A percentile compares a stretch with the other conserved stretches of the same genome.
Conservation (phyloP, 2,888 invertebrate species). For the Venustoraphidia nigricollis region DNA sequence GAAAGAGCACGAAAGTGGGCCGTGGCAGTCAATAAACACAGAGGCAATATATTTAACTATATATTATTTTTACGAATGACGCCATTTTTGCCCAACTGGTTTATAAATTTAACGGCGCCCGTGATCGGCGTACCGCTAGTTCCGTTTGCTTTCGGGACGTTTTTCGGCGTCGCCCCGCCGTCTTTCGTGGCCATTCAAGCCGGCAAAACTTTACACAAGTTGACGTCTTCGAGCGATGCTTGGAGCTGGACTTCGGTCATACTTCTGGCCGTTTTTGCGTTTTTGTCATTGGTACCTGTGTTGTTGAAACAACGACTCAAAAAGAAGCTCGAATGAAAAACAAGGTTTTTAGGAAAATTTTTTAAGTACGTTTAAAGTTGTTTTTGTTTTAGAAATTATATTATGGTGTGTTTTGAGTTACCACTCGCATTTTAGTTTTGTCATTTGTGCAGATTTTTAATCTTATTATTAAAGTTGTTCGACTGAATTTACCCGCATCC, state of each 20-base stretch:
- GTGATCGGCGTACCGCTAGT: conserved; percentile 87
- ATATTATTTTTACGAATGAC: conserved; percentile 94
- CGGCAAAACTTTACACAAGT: conserved; percentile 85
- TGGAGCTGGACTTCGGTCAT: conserved; percentile 79
- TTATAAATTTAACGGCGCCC: conserved; percentile 92
- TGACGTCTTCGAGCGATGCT: conserved; percentile 77
- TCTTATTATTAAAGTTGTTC: no score
- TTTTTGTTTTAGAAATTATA: no score
- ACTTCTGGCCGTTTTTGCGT: conserved; percentile 61
- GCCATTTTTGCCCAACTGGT: conserved; percentile 98
- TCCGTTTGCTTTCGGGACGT: conserved; percentile 91
- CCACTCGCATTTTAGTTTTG: no score
- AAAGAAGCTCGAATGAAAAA: conserved; percentile 54
- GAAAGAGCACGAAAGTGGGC: conserved; percentile 78
- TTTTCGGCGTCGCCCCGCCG: conserved; percentile 91
- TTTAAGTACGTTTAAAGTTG: no score
- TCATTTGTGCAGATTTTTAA: no score
- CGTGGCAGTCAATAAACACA: conserved; percentile 66
- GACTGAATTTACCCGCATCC: no score
- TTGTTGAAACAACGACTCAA: conserved; percentile 65
- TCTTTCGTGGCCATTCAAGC: conserved; percentile 96
- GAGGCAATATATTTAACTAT: conserved; percentile 83
- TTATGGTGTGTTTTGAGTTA: no score
- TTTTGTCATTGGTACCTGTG: conserved; percentile 77
- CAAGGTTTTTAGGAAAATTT: no score